A percentile compares a stretch with the other conserved stretches of the same genome.
Evolutionary conservation across 2,888 invertebrate species (phyloP).

Genomic region (Machimus atricapillus): DNA sequence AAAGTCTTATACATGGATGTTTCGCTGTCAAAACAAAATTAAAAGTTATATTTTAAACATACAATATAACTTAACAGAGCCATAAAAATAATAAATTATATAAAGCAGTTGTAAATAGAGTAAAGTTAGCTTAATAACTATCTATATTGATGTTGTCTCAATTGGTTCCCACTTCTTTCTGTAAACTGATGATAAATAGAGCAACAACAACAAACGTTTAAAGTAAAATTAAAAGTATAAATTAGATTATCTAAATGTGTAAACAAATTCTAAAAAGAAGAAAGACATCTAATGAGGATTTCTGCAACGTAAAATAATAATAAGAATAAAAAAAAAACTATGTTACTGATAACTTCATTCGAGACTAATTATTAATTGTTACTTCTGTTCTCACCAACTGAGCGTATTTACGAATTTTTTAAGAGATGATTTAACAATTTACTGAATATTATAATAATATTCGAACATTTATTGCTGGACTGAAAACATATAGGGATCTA

Average conservation of each 20-base stretch:
- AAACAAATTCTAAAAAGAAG: conserved; percentile 35
- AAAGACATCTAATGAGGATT: not conserved
- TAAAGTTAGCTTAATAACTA: conserved; percentile 29
- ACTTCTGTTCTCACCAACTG: not conserved
- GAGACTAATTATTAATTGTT: conserved; percentile 19
- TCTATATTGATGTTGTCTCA: conserved; percentile 17
- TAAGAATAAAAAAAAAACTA: not conserved
- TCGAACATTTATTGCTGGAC: conserved; percentile 28
- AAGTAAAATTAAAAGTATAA: conserved; percentile 7
- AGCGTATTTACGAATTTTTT: conserved; percentile 6
- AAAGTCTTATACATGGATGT: conserved; percentile 11
- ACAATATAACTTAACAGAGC: not conserved
- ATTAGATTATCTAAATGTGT: conserved; percentile 31
- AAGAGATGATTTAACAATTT: conserved; percentile 7
- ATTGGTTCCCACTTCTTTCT: conserved; percentile 23
- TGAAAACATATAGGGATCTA: conserved; percentile 26
- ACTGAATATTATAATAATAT: conserved; percentile 32
- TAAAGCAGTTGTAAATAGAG: conserved; percentile 18
- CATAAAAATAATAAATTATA: not conserved
- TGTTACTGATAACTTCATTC: conserved; percentile 15
- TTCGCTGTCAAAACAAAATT: conserved; percentile 16
- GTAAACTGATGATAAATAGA: not conserved
- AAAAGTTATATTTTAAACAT: conserved; percentile 26
- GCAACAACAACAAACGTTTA: not conserved
- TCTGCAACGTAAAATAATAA: not conserved